Conservation (phyloP, 2,888 invertebrate genomes). For the Machimus atricapillus region DNA sequence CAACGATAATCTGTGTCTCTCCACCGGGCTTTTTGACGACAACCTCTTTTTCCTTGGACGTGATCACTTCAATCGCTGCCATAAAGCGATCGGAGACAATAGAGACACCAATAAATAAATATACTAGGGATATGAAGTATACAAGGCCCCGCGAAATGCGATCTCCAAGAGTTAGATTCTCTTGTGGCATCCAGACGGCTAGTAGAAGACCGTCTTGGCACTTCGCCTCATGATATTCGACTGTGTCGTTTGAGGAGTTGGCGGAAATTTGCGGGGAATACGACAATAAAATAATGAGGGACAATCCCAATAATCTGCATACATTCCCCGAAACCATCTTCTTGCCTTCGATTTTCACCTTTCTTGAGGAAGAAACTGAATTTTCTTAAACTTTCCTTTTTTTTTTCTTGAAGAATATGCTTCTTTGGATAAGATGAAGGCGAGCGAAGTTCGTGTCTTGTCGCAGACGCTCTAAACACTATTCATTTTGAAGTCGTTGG, state of each 20-base stretch:
- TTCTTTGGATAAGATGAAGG: neutral
- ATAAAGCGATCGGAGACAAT: constrained; percentile 99
- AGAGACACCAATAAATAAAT: constrained; percentile 98
- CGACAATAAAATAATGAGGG: neutral
- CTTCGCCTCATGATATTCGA: constrained; percentile 50
- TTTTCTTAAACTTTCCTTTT: neutral
- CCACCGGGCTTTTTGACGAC: constrained; percentile 88
- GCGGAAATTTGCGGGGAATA: neutral
- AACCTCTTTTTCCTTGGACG: constrained; percentile 95
- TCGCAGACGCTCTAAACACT: neutral
- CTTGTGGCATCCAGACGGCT: constrained; percentile 87
- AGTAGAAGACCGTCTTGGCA: constrained; percentile 88
- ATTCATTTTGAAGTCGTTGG: neutral
- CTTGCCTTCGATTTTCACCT: neutral
- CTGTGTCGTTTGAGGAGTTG: neutral
- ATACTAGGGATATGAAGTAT: constrained; percentile 88
- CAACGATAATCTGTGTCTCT: constrained; percentile 85
- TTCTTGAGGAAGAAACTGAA: neutral
- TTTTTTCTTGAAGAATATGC: neutral
- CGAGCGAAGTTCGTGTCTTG: neutral
- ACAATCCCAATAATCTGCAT: neutral
- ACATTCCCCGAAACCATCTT: neutral
- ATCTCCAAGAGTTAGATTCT: constrained; percentile 77
- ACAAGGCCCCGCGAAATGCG: constrained; percentile 84
- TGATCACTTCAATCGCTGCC: constrained; percentile 99